A percentile compares a stretch with the other conserved stretches of the same genome.
phyloP scores from a whole-genome alignment of 1,140 invertebrate species.

The Cyclina sinensis region DNA sequence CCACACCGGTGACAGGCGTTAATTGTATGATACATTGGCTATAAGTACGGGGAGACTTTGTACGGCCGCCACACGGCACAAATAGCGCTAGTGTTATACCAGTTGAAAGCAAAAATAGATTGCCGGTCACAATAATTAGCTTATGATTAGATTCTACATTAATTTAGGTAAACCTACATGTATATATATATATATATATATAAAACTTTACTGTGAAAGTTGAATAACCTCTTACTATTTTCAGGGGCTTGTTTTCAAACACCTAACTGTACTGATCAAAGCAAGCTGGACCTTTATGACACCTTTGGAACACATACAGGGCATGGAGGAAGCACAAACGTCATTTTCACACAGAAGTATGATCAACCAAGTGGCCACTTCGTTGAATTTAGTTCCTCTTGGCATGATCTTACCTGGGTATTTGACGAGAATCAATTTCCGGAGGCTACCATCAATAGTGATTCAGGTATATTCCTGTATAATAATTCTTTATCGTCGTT shows the following conservation, averaged over 20 bases:
- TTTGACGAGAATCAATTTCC: conserved; percentile 9
- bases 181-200: too few relatives aligned
- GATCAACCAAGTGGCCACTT: conserved; percentile 34
- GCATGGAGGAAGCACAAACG: conserved; percentile 24
- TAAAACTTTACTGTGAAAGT: too few relatives aligned
- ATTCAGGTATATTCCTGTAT: conserved; percentile 30
- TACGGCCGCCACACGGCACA: too few relatives aligned
- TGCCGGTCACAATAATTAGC: too few relatives aligned
- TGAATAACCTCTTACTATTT: neutral
- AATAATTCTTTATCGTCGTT: too few relatives aligned
- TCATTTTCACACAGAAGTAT: conserved; percentile 10
- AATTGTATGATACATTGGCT: too few relatives aligned
- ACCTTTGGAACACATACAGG: conserved; percentile 23
- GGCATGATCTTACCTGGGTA: conserved; percentile 47
- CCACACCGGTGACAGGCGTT: too few relatives aligned
- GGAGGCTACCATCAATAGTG: conserved; percentile 10
- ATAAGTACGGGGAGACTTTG: too few relatives aligned
- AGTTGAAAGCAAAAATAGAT: too few relatives aligned
- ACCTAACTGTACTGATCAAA: conserved; percentile 41
- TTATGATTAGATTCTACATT: too few relatives aligned
- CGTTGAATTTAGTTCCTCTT: neutral
- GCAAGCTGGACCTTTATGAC: neutral
- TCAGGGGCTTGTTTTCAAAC: conserved; percentile 58
- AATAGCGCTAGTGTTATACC: too few relatives aligned
- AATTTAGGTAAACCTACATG: too few relatives aligned